Evolutionary conservation across 2,888 invertebrate genomes (phyloP).

Genomic region (Poecilobothrus nobilitatus): DNA sequence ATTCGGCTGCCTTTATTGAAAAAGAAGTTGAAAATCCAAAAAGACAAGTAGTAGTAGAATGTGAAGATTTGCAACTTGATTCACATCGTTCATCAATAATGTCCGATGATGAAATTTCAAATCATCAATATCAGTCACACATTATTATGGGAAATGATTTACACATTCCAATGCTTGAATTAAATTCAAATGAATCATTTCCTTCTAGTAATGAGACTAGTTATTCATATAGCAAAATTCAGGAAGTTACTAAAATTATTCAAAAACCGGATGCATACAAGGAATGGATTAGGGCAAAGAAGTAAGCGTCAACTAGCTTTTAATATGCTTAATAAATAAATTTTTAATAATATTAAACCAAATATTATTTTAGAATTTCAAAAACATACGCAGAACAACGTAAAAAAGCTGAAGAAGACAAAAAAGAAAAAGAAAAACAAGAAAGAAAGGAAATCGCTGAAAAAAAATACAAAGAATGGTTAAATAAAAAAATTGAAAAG

Average conservation of each 20-base stretch:
- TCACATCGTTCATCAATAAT: constrained; percentile 7
- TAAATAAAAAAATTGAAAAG: constrained; percentile 19
- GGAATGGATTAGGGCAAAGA: constrained; percentile 37
- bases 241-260: constrained; percentile 27
- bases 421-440: constrained; percentile 24
- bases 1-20: constrained; percentile 28
- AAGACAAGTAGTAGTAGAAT: constrained; percentile 12
- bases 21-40: constrained; percentile 20
- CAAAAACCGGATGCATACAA: constrained; percentile 34
- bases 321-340: too few relatives aligned
- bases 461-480: constrained; percentile 34
- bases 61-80: constrained; percentile 10
- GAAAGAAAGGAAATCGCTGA: constrained; percentile 30
- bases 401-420: constrained; percentile 25
- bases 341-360: too few relatives aligned
- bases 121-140: constrained; percentile 17
- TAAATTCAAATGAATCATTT: constrained; percentile 31
- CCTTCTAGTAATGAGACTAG: constrained; percentile 27
- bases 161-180: constrained; percentile 30
- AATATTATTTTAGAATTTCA: constrained; percentile 15
- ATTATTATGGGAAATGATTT: constrained; percentile 19
- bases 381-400: constrained; percentile 26
- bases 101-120: not conserved
- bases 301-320: too few relatives aligned
- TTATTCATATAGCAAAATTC: constrained; percentile 28